Conservation (phyloP, 1,140 invertebrate genomes). For the Fopius arisanus region DNA sequence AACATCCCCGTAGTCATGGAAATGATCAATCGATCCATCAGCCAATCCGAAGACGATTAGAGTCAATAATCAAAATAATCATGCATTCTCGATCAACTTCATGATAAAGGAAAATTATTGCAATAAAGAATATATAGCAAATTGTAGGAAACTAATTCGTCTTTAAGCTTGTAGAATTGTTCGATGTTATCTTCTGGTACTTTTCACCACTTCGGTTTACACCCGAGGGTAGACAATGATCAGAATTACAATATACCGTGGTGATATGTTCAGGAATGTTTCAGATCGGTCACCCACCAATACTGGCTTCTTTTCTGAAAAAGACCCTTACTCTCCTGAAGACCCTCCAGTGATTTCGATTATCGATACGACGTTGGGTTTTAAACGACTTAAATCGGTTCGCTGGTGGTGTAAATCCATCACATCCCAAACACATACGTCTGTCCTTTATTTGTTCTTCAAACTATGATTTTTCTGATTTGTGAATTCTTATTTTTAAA, state of each 20-base stretch:
- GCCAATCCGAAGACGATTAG: too few relatives aligned
- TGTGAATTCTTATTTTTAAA: too few relatives aligned
- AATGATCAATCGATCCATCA: too few relatives aligned
- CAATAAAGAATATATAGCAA: conserved; percentile 19
- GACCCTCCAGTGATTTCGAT: conserved; percentile 29
- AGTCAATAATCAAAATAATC: too few relatives aligned
- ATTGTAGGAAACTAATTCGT: not conserved
- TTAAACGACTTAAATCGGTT: conserved; percentile 19
- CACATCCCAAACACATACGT: too few relatives aligned
- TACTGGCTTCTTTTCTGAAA: not conserved
- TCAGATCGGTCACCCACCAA: conserved; percentile 13
- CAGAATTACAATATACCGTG: not conserved
- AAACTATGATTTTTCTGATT: too few relatives aligned
- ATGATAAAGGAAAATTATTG: too few relatives aligned
- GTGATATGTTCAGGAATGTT: conserved; percentile 15
- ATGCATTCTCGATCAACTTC: too few relatives aligned
- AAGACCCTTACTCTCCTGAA: not conserved
- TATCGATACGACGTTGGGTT: conserved; percentile 29
- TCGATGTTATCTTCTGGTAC: not conserved
- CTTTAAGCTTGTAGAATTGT: conserved; percentile 3
- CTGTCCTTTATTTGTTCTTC: too few relatives aligned
- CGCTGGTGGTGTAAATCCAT: too few relatives aligned
- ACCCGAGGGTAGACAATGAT: conserved; percentile 19
- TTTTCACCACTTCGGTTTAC: not conserved
- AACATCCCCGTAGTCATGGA: too few relatives aligned